These are phyloP conservation scores for Pseudochirops cupreus DNA, from an alignment of 2,797 vertebrate genomes.

Conservation along the genomic window DNA sequence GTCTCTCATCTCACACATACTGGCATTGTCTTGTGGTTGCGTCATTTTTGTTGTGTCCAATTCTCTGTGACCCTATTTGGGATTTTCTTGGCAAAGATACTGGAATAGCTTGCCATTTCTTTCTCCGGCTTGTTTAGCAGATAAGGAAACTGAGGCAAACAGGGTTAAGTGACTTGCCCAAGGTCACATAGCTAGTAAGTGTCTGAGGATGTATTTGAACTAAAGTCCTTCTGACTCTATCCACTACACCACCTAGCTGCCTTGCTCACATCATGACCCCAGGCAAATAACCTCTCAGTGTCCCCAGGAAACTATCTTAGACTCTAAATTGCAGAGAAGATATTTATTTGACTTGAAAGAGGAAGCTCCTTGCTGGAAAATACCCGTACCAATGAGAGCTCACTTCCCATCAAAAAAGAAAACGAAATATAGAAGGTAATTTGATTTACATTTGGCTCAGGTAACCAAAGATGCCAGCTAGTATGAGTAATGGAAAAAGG, in stretches of 20 bases:
- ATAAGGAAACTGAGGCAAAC: background rate
- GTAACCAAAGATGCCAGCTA: constrained; percentile 39
- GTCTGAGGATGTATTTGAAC: background rate
- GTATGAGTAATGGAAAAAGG: constrained; percentile 25
- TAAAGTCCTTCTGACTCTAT: background rate
- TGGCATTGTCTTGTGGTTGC: background rate
- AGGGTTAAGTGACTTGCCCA: background rate
- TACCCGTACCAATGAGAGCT: background rate
- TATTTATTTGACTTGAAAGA: background rate
- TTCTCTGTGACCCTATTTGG: background rate
- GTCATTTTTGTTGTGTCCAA: background rate
- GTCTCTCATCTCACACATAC: background rate
- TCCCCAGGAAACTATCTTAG: background rate
- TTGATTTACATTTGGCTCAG: constrained; percentile 45
- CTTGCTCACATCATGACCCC: background rate
- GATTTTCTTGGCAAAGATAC: background rate
- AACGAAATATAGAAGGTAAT: constrained; percentile 18
- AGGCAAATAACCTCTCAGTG: background rate
- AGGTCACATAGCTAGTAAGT: background rate
- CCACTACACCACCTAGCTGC: background rate
- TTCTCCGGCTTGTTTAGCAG: background rate
- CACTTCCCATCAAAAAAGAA: background rate
- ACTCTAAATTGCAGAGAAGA: background rate
- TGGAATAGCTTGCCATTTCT: background rate
- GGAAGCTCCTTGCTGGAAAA: background rate